Evolutionary conservation across 2,797 vertebrate species (phyloP).

Genomic region (Tamandua tetradactyla): DNA sequence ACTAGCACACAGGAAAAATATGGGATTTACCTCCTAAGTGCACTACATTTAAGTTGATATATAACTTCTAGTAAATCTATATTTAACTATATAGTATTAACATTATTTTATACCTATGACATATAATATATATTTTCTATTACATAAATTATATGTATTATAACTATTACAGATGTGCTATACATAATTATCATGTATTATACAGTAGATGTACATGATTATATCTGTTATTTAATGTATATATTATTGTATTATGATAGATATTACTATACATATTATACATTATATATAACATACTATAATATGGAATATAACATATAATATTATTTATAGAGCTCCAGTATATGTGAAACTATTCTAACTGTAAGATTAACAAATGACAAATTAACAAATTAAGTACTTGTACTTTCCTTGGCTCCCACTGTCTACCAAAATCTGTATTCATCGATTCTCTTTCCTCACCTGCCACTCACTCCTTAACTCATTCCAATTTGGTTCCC

Average conservation of each 20-base stretch:
- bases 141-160: neutral
- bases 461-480: neutral
- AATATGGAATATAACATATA: neutral
- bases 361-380: neutral
- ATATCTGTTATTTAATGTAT: neutral
- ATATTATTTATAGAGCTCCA: neutral
- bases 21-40: neutral
- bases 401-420: neutral
- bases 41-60: neutral
- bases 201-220: too few relatives aligned
- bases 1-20: neutral
- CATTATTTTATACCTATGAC: too few relatives aligned
- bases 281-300: neutral
- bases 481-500: neutral
- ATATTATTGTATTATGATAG: neutral
- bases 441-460: neutral
- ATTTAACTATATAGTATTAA: neutral
- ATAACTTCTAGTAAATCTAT: neutral
- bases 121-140: too few relatives aligned
- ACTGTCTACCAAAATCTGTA: neutral
- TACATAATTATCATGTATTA: too few relatives aligned
- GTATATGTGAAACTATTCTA: neutral
- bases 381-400: neutral
- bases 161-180: too few relatives aligned
- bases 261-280: neutral